Evolutionary conservation across 2,113 vertebrate species (phyloP).

Genomic region (Proteles cristata): DNA sequence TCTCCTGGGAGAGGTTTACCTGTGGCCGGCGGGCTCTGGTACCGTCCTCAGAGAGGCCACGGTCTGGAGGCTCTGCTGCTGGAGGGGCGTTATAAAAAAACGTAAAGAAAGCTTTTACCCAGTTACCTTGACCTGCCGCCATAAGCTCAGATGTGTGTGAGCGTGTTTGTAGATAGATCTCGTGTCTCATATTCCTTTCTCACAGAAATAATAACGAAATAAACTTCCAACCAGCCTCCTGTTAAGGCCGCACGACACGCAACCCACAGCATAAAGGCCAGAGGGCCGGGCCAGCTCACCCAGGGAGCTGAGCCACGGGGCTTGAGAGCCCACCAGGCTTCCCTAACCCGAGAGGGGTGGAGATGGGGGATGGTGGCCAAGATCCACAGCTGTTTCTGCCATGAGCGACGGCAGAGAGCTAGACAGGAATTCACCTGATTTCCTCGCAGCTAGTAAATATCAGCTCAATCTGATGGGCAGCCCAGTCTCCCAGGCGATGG

Average conservation of each 20-base stretch:
- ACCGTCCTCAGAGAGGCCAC: not conserved
- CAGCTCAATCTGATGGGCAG: not conserved
- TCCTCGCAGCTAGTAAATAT: not conserved
- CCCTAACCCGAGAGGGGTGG: not conserved
- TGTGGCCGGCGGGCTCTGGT: not conserved
- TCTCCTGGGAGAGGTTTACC: accelerated
- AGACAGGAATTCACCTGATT: not conserved
- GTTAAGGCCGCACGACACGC: not conserved
- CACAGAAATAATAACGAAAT: not conserved
- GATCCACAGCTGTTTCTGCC: not conserved
- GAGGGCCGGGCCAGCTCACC: not conserved
- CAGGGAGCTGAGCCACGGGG: not conserved
- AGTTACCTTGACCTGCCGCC: not conserved
- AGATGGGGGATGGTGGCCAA: not conserved
- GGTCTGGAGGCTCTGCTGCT: not conserved
- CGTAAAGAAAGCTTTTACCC: accelerated
- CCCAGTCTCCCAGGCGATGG: not conserved
- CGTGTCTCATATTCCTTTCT: not conserved
- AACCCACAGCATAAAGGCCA: accelerated
- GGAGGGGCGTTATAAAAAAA: not conserved
- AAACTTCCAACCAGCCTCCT: not conserved
- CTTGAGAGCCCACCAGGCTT: not conserved
- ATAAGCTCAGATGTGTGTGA: accelerated
- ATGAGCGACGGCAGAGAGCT: not conserved
- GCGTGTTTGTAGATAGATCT: too few relatives aligned